Evolutionary conservation across 2,113 vertebrate species (phyloP).

Genomic region (Melanerpes formicivorus): DNA sequence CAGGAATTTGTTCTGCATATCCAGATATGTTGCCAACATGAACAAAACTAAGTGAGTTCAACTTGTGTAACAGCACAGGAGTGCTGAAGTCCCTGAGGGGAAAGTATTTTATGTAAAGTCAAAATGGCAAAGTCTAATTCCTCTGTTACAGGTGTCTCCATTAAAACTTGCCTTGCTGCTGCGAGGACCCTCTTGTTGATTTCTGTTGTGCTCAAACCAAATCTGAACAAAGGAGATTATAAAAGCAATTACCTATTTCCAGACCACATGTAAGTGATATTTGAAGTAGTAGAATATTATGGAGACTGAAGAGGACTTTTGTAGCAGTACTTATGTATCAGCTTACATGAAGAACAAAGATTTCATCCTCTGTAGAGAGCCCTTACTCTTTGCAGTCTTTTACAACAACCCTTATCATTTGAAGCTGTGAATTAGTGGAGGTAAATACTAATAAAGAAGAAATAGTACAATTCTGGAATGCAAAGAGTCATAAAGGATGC

Average conservation of each 20-base stretch:
- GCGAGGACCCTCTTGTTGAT: background rate
- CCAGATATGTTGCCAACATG: background rate
- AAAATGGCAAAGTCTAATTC: background rate
- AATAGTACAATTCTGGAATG: background rate
- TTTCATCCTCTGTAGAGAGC: background rate
- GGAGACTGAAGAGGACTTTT: background rate
- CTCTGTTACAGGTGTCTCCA: background rate
- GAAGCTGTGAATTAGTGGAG: background rate
- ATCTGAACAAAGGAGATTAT: background rate
- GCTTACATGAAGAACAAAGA: constrained; percentile 8
- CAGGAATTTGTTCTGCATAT: background rate
- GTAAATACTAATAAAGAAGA: constrained; percentile 12
- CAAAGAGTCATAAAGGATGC: background rate
- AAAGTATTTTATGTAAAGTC: background rate
- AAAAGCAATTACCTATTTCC: background rate
- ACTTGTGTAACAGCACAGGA: background rate
- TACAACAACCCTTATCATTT: background rate
- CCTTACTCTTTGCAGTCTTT: background rate
- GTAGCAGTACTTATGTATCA: background rate
- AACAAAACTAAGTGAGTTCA: background rate
- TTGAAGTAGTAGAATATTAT: background rate
- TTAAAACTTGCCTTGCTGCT: background rate
- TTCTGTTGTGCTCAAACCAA: background rate
- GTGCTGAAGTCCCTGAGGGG: background rate
- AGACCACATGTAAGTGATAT: background rate